Evolutionary conservation across 2,113 vertebrate species (phyloP), one percentile per base, ranked within the genome.

Genomic region (Suricata suricatta): DNA sequence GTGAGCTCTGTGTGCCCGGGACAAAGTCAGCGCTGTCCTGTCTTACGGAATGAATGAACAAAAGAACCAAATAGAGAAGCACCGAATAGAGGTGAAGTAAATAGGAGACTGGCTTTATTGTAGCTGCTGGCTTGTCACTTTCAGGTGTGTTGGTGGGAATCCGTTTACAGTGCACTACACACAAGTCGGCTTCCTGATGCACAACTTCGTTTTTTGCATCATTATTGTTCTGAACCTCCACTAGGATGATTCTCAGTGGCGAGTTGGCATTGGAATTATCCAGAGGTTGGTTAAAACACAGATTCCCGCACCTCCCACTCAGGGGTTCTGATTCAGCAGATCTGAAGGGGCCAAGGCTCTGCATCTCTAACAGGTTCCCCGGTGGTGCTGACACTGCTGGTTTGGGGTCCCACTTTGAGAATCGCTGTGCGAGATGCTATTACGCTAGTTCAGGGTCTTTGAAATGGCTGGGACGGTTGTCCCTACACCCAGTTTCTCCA

Each of bases 381-480:
- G 33, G 16, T 14, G 33, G 25, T 1, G 19, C 23, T 38, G 10
- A 9, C 7, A 35, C 38, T 29, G 41, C 19, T 0, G 1, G 7
- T 35, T 12, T 33, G 35, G 6, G 13, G 21, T 17, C 38, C 21
- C 33, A 27, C 33, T 47, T 44, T 17, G 31, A 87, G 85, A 72
- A 66, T 16, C 31, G 2, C 38, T 44, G 57, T 3, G 1, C 16
- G 10, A 10, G 25, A 47, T 13, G n/a, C 2, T 41, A 1, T 17
- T 8, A 41, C 23, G 44, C 33, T 23, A 64, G 29, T 6, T 41
- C 33, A 19, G 12, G 11, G 7, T 63, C 41, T 92, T 63, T 87
- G 23, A 47, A 57, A 77, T 16, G 25, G 2, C 47, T 11, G 15
- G 31, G 1, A 3, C 6, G 5, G 11, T 0, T 2, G 29, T 33